Evolutionary conservation across 2,797 vertebrate genomes (phyloP).

Genomic region (Brachyrhaphis roseni): DNA sequence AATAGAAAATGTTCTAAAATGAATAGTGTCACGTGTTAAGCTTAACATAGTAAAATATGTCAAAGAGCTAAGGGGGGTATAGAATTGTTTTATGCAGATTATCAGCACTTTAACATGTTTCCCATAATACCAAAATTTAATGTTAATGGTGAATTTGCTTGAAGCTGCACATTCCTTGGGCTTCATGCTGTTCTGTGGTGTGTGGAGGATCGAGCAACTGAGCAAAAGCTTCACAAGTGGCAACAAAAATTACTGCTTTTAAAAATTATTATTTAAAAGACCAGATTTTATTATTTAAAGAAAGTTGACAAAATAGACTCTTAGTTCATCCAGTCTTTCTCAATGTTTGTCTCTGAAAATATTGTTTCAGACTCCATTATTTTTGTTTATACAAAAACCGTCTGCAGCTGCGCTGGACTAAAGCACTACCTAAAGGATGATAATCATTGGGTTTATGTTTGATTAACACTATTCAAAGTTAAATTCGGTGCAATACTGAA

Average conservation of each 20-base stretch:
- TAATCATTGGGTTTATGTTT: not conserved
- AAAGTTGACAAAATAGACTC: not conserved
- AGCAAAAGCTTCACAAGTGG: not conserved
- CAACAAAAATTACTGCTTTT: no score
- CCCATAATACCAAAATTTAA: not conserved
- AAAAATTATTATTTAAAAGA: not conserved
- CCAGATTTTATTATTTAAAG: not conserved
- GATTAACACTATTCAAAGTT: not conserved
- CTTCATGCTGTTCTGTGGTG: not conserved
- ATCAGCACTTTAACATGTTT: not conserved
- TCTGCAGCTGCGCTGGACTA: not conserved
- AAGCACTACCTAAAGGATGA: not conserved
- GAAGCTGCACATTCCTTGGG: not conserved
- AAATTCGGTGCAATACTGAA: not conserved
- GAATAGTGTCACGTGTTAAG: not conserved
- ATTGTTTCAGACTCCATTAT: not conserved
- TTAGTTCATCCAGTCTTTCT: not conserved
- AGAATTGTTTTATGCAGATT: not conserved
- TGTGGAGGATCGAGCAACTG: not conserved
- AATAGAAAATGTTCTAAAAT: not conserved
- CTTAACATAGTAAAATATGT: slow-evolving; percentile 2
- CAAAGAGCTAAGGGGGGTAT: no score
- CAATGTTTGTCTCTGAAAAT: not conserved
- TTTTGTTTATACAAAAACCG: not conserved
- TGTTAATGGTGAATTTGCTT: not conserved